Evolutionary conservation across 2,113 vertebrate species (phyloP).

Genomic region (zebrafish (Danio rerio)): DNA sequence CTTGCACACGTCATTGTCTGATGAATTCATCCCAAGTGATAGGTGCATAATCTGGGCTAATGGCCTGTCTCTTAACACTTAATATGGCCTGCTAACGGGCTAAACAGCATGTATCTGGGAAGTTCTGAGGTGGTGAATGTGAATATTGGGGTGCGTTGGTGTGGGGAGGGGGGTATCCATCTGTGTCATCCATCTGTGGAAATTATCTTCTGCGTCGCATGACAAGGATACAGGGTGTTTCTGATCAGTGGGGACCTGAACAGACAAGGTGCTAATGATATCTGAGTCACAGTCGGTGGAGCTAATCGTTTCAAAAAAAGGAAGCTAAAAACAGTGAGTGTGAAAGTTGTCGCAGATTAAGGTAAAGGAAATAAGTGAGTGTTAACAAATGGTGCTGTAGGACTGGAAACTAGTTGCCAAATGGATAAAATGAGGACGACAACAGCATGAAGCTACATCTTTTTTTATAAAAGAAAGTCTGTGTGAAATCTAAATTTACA

Average conservation of each 20-base stretch:
- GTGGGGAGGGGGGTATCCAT: constrained; percentile 69
- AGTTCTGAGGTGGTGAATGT: constrained; percentile 57
- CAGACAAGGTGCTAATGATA: constrained; percentile 48
- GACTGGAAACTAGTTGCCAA: neutral
- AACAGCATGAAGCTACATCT: neutral
- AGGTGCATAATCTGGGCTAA: constrained; percentile 53
- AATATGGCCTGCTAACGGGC: constrained; percentile 48
- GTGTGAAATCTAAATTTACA: neutral
- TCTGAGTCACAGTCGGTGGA: constrained; percentile 12
- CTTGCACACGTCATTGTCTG: constrained; percentile 65
- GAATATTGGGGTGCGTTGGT: constrained; percentile 54
- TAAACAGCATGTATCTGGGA: constrained; percentile 46
- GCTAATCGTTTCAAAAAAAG: neutral
- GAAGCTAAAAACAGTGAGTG: neutral
- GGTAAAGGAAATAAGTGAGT: constrained; percentile 3
- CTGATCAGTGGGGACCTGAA: constrained; percentile 40
- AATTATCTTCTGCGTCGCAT: constrained; percentile 64
- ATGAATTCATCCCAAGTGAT: constrained; percentile 66
- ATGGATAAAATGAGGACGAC: neutral
- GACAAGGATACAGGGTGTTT: constrained; percentile 22
- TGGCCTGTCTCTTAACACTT: constrained; percentile 50
- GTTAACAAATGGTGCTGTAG: neutral
- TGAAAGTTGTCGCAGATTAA: neutral
- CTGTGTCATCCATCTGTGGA: constrained; percentile 79
- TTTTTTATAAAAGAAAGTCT: neutral